A percentile compares a stretch with the other conserved stretches of the same genome.
These are phyloP conservation scores for Heliconius nattereri DNA, from an alignment of 1,140 invertebrate genomes.

Conservation along the genomic window DNA sequence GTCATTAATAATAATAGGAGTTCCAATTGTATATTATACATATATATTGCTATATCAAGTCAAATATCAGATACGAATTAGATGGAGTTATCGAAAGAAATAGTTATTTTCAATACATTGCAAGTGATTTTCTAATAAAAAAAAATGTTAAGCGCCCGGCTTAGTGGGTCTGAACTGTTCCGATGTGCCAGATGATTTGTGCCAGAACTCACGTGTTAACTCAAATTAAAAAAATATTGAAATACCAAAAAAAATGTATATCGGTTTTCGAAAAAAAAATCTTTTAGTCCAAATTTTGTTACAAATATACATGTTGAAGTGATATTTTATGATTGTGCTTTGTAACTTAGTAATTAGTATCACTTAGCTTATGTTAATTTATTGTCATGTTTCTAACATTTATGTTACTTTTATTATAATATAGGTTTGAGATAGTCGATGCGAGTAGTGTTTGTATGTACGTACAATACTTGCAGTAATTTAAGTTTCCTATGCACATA, in stretches of 20 bases:
- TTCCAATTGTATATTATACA: conserved; percentile 80
- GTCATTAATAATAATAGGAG: conserved; percentile 80
- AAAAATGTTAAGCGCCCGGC: conserved; percentile 28
- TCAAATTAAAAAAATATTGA: background rate
- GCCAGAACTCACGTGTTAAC: conserved; percentile 38
- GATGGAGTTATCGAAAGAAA: conserved; percentile 13
- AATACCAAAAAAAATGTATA: conserved; percentile 27
- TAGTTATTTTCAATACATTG: conserved; percentile 54
- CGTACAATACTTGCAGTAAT: conserved; percentile 13
- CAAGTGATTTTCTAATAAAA: conserved; percentile 41
- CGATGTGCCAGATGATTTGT: conserved; percentile 47
- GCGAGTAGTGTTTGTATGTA: background rate
- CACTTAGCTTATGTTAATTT: conserved; percentile 28
- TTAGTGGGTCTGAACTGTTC: conserved; percentile 49
- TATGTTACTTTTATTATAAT: conserved; percentile 17
- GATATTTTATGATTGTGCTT: conserved; percentile 29
- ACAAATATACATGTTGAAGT: conserved; percentile 29
- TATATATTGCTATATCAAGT: conserved; percentile 73
- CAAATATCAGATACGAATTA: conserved; percentile 59
- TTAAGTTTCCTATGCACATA: conserved; percentile 29
- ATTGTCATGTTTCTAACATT: conserved; percentile 23
- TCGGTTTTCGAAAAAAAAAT: conserved; percentile 15
- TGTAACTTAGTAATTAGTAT: conserved; percentile 24
- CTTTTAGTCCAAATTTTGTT: conserved; percentile 29
- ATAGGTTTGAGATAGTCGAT: background rate